Base-by-base conservation (phyloP, 2,888 invertebrate species). In the Eristalis pertinax region DNA sequence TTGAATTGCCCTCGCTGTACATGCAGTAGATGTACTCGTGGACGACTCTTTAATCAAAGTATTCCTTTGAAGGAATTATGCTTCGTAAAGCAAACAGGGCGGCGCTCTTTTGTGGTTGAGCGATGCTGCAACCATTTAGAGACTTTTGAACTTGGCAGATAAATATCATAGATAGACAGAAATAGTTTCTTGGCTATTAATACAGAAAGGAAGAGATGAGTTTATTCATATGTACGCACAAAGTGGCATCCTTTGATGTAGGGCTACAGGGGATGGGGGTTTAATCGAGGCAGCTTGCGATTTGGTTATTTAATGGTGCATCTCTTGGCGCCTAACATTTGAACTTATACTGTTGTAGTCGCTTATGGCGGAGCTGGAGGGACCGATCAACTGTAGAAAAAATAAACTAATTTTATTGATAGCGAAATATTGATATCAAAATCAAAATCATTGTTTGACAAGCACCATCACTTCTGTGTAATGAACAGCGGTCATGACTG, bases 61-160 rank as follows among this genome's bases (percentile, higher is more conserved):
- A 76, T 84, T 84, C 50, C 80, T 73, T 87, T 84, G 32, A 84
- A 50, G 64, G 67, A 43, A 56, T 65, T 38, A 15, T 56, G 64
- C 50, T 29, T 41, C 50, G 50, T 19, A 8, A 19, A 8, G 19
- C 8, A 50, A 50, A 50, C 50, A 8, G 19, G 64, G 35, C 26
- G 68, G 73, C 64, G 62, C 68, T 74, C 62, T 68, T 74, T 63
- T 41, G 43, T 79, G 72, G 41, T 1, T 32, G 24, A 43, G 29
- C n/a, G 22, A 43, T n/a, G 29, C 4, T n/a, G n/a, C 43, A 60
- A 29, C 64, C 62, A 69, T 70, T 72, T 7, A 19, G 50, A 50
- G 50, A 50, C 50, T 50, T 50, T 50, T 50, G 50, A 50, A 50
- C 50, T 50, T 50, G 50, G 50, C 19, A 50, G 50, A 50, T 50